phyloP scores from a whole-genome alignment of 2,113 vertebrate species.

The Indicator indicator region DNA sequence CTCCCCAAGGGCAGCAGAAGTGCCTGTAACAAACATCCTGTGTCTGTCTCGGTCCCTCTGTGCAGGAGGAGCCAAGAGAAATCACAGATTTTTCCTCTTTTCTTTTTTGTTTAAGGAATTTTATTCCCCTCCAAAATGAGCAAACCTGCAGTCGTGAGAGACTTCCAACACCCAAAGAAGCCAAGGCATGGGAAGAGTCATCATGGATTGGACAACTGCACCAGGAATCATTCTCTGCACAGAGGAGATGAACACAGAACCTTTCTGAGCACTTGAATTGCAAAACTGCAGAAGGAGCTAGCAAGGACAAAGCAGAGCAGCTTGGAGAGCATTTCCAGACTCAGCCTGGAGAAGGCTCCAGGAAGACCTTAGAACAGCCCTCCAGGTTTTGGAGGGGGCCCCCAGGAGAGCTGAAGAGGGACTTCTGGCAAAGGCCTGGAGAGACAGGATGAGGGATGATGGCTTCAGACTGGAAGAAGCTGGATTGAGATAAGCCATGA shows the following conservation, averaged over 20 bases:
- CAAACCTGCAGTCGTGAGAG: neutral
- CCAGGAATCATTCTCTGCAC: rapidly evolving
- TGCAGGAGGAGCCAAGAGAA: neutral
- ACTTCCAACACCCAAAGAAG: neutral
- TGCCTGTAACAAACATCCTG: conserved; percentile 44
- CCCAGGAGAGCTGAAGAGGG: no score
- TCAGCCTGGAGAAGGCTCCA: no score
- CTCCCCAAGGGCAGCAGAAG: conserved; percentile 11
- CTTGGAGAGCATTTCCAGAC: neutral
- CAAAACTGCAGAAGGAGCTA: neutral
- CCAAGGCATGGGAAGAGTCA: neutral
- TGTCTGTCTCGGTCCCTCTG: neutral
- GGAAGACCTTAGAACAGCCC: no score
- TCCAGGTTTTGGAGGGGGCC: no score
- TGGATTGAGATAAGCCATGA: no score
- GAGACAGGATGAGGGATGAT: no score
- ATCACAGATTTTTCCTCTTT: neutral
- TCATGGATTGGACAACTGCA: neutral
- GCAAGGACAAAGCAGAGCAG: neutral
- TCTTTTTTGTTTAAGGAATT: no score
- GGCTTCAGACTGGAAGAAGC: no score
- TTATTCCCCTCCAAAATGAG: neutral
- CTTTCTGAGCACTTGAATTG: neutral
- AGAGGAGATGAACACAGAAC: neutral
- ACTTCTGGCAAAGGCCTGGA: no score